A percentile compares a stretch with the other conserved stretches of the same genome.
phyloP scores from a whole-genome alignment of 2,797 vertebrate species.

The Gymnothorax javanicus region DNA sequence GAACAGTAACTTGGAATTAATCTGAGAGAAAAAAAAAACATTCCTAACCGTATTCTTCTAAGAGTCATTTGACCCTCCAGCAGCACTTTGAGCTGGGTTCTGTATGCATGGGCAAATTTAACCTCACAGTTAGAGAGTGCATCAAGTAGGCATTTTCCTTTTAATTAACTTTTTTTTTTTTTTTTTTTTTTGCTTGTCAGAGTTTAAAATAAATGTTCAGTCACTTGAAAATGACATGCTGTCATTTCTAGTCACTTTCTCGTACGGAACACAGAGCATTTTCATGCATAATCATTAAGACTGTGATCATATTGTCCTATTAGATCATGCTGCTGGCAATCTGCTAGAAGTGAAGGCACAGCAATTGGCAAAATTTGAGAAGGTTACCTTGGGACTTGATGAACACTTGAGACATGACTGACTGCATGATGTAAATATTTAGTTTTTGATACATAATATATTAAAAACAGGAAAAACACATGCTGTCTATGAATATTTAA shows the following conservation, averaged over 20 bases:
- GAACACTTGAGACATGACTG: background rate
- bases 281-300: background rate
- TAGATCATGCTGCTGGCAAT: background rate
- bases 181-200: background rate
- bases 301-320: background rate
- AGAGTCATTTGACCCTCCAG: background rate
- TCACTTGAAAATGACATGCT: conserved; percentile 8
- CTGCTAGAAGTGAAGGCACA: background rate
- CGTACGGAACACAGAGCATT: background rate
- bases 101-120: background rate
- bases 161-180: background rate
- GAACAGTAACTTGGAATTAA: no score
- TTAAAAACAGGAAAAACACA: background rate
- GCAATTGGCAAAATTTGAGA: background rate
- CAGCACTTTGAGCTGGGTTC: background rate
- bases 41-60: no score
- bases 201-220: background rate
- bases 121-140: background rate
- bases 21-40: no score
- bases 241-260: background rate
- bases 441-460: background rate
- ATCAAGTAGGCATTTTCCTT: background rate
- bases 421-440: background rate
- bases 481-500: background rate
- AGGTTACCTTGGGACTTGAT: background rate